Percentiles rank a stretch among this genome's conserved stretches.
Evolutionary conservation across 2,113 vertebrate species (phyloP).

Genomic region (Pipa parva): DNA sequence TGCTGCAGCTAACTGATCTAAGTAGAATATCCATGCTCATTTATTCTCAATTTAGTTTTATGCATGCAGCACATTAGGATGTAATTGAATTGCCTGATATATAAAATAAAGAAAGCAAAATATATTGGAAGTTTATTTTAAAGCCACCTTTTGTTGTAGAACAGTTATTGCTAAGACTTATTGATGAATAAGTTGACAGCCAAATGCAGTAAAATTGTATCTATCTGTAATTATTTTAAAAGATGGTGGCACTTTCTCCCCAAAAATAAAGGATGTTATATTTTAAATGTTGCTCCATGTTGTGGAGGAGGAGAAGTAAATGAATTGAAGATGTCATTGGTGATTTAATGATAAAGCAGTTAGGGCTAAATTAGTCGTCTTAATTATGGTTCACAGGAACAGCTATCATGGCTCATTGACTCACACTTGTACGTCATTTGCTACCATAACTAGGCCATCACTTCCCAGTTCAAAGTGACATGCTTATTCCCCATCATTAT

Average conservation of each 20-base stretch:
- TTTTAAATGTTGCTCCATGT: conserved; percentile 9
- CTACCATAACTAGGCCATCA: not conserved
- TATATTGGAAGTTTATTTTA: not conserved
- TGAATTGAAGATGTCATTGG: conserved; percentile 14
- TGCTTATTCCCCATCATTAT: not conserved
- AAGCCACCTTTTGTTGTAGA: not conserved
- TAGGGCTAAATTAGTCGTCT: conserved; percentile 22
- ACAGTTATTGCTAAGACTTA: not conserved
- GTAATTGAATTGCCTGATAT: too few relatives aligned
- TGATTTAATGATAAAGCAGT: conserved; percentile 25
- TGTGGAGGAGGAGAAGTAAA: conserved; percentile 17
- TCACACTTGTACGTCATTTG: conserved; percentile 3
- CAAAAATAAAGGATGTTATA: conserved; percentile 18
- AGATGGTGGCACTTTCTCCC: not conserved
- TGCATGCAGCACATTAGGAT: too few relatives aligned
- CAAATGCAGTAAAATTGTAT: not conserved
- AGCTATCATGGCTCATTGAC: conserved; percentile 34
- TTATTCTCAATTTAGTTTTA: too few relatives aligned
- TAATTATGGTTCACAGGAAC: conserved; percentile 26
- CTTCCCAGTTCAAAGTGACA: not conserved
- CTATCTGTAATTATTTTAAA: not conserved
- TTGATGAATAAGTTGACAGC: not conserved
- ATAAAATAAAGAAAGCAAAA: too few relatives aligned
- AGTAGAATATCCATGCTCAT: too few relatives aligned
- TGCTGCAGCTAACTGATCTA: too few relatives aligned